Conservation (phyloP, 2,797 vertebrate species). For the Eleutherodactylus coqui region DNA sequence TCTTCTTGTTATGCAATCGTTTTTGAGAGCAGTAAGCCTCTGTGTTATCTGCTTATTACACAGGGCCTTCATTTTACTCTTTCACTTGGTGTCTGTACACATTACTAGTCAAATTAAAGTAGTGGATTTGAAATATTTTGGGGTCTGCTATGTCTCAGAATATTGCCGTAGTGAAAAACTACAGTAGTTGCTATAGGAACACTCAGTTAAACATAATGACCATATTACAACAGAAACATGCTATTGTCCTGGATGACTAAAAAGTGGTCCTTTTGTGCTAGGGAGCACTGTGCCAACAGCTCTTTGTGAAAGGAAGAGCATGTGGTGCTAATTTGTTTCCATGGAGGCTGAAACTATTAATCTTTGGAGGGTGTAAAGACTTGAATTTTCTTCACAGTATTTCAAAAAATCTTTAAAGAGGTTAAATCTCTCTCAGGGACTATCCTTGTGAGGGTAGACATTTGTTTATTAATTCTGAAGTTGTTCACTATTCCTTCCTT, state of each 20-base stretch:
- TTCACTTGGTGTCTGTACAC: background rate
- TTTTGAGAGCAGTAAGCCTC: background rate
- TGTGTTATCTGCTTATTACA: background rate
- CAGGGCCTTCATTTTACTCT: background rate
- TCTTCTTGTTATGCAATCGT: background rate
- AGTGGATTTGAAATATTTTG: conserved; percentile 15
- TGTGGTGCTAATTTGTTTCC: conserved; percentile 60
- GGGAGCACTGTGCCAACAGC: conserved; percentile 45
- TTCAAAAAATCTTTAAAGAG: conserved; percentile 38
- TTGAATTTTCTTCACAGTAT: conserved; percentile 47
- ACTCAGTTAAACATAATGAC: conserved; percentile 23
- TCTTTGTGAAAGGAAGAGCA: conserved; percentile 56
- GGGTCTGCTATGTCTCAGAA: conserved; percentile 16
- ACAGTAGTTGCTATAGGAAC: conserved; percentile 39
- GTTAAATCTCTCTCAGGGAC: conserved; percentile 54
- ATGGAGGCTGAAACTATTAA: conserved; percentile 51
- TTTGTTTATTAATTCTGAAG: conserved; percentile 55
- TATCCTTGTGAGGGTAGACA: conserved; percentile 48
- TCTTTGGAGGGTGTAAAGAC: conserved; percentile 51
- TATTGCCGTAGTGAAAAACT: conserved; percentile 17
- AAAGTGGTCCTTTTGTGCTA: conserved; percentile 48
- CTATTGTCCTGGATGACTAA: conserved; percentile 32
- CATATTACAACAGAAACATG: conserved; percentile 41
- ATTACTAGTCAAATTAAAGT: background rate
- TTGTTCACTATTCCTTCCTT: conserved; percentile 39